These are phyloP conservation scores for Myripristis murdjan DNA, from an alignment of 2,797 vertebrate species.

Conservation along the genomic window DNA sequence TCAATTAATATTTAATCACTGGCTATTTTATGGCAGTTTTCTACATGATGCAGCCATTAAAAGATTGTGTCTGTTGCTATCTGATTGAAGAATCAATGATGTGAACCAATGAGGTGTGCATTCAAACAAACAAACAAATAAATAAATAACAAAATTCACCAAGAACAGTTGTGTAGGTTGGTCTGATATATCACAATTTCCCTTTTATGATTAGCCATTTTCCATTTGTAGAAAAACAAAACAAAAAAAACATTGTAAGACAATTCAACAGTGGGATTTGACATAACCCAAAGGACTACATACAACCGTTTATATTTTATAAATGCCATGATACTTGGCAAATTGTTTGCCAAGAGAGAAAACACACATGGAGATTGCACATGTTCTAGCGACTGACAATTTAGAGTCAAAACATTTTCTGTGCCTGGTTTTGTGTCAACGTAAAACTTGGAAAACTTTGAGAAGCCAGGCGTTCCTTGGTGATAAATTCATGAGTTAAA, in stretches of 20 bases:
- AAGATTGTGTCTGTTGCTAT: no score
- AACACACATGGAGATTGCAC: conserved; percentile 37
- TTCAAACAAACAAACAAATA: neutral
- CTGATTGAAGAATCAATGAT: no score
- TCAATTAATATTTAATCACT: no score
- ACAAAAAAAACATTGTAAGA: conserved; percentile 58
- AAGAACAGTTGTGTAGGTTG: neutral
- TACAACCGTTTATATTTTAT: conserved; percentile 49
- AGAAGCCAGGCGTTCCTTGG: conserved; percentile 38
- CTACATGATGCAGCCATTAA: no score
- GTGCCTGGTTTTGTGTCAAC: conserved; percentile 1
- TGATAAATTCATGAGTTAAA: conserved; percentile 39
- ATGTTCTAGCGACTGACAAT: conserved; percentile 42
- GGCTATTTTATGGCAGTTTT: no score
- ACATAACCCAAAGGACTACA: conserved; percentile 49
- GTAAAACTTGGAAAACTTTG: conserved; percentile 4
- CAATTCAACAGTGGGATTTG: conserved; percentile 48
- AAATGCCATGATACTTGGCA: conserved; percentile 40
- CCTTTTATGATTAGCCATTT: conserved; percentile 70
- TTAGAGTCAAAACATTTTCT: neutral
- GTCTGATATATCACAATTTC: conserved; percentile 53
- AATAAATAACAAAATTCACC: conserved; percentile 18
- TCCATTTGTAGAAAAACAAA: conserved; percentile 62
- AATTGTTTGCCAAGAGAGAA: conserved; percentile 35
- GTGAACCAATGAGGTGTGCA: no score